phyloP scores from a whole-genome alignment of 2,797 vertebrate species.

The Kryptopterus vitreolus region DNA sequence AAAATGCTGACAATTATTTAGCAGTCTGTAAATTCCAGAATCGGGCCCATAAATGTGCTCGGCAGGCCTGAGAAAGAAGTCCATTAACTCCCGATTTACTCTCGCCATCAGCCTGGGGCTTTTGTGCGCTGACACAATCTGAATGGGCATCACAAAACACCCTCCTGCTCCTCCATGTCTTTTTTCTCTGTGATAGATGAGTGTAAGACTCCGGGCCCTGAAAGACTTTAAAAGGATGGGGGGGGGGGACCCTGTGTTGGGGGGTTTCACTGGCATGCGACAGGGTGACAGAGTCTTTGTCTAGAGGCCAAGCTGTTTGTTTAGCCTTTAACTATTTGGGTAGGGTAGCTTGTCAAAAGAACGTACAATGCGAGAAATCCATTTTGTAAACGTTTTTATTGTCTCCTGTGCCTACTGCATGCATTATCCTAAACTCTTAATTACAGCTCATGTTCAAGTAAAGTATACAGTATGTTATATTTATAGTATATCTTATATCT shows the following conservation, averaged over 20 bases:
- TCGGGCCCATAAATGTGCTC: slow-evolving; percentile 69
- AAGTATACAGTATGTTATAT: background rate
- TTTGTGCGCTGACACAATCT: slow-evolving; percentile 77
- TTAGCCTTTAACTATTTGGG: slow-evolving; percentile 64
- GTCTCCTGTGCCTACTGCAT: background rate
- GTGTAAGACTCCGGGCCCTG: slow-evolving; percentile 25
- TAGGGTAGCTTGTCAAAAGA: background rate
- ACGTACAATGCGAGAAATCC: slow-evolving; percentile 8
- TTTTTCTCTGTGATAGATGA: slow-evolving; percentile 5
- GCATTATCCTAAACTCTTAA: background rate
- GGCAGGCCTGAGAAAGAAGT: slow-evolving; percentile 72
- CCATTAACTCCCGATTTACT: slow-evolving; percentile 80
- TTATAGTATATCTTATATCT: too few relatives aligned
- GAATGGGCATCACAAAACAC: slow-evolving; percentile 71
- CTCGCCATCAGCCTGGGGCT: slow-evolving; percentile 70
- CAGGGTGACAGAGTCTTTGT: slow-evolving; percentile 71
- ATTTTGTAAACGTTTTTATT: slow-evolving; percentile 45
- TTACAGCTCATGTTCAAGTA: background rate
- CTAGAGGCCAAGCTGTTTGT: slow-evolving; percentile 71
- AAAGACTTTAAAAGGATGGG: slow-evolving; percentile 34
- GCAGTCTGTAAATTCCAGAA: background rate
- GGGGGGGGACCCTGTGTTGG: slow-evolving; percentile 53
- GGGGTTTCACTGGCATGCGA: slow-evolving; percentile 70
- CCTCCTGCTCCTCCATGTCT: slow-evolving; percentile 39
- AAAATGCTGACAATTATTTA: background rate